phyloP scores from a whole-genome alignment of 2,888 invertebrate genomes.

The Hofmannophila pseudospretella region DNA sequence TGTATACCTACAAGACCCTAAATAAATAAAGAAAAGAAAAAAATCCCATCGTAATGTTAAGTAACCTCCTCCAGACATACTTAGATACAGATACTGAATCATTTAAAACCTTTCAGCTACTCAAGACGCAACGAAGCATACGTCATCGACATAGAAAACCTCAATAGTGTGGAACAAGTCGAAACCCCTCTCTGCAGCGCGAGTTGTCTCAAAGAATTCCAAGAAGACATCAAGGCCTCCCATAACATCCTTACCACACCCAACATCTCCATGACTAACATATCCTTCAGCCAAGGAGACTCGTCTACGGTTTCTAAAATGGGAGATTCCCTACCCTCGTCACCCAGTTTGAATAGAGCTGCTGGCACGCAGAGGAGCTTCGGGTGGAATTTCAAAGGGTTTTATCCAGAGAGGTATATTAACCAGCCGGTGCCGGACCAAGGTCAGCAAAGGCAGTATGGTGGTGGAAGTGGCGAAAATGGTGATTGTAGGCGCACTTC shows the following conservation, averaged over 20 bases:
- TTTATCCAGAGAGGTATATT: constrained; percentile 39
- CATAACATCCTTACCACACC: constrained; percentile 38
- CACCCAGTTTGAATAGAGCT: constrained; percentile 40
- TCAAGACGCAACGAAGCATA: constrained; percentile 77
- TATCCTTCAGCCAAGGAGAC: constrained; percentile 41
- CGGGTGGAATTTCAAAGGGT: constrained; percentile 58
- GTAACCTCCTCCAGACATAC: neutral
- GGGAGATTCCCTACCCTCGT: constrained; percentile 41
- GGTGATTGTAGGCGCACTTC: no score
- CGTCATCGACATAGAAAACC: constrained; percentile 79
- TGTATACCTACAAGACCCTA: no score
- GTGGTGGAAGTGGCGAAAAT: no score
- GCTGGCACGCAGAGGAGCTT: constrained; percentile 51
- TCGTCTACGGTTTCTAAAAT: constrained; percentile 27
- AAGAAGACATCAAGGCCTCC: constrained; percentile 53
- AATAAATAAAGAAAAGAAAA: no score
- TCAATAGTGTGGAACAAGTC: constrained; percentile 81
- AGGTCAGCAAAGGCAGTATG: neutral
- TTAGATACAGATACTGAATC: neutral
- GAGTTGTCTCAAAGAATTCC: constrained; percentile 75
- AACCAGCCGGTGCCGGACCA: neutral
- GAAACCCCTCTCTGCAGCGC: constrained; percentile 89
- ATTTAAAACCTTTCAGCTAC: constrained; percentile 56
- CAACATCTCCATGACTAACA: constrained; percentile 38
- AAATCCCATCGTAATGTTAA: no score